These are phyloP conservation scores for Pseudomyrmex pallidus DNA, from an alignment of 1,140 invertebrate species.

Conservation along the genomic window DNA sequence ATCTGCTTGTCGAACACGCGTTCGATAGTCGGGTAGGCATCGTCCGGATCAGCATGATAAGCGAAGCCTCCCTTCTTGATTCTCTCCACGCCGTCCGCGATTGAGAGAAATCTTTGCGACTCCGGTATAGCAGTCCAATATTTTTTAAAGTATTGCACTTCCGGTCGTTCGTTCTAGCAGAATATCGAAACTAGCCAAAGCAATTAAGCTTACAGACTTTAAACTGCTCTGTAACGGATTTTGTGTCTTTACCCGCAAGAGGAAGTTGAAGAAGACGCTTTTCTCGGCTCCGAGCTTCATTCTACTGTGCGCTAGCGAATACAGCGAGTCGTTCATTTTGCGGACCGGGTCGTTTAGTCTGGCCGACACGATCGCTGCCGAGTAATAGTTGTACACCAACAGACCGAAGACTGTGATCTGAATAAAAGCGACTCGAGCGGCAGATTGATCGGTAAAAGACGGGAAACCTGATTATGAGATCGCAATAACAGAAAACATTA, in stretches of 20 bases:
- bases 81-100: slow-evolving; percentile 47
- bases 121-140: slow-evolving; percentile 62
- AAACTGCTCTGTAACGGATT: not conserved
- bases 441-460: slow-evolving; percentile 16
- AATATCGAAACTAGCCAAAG: not conserved
- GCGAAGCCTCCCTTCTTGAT: slow-evolving; percentile 58
- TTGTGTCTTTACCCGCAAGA: slow-evolving; percentile 55
- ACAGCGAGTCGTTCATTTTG: slow-evolving; percentile 70
- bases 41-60: slow-evolving; percentile 60
- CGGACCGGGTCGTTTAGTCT: slow-evolving; percentile 60
- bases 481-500: not conserved
- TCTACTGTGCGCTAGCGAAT: slow-evolving; percentile 42
- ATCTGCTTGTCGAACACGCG: slow-evolving; percentile 54
- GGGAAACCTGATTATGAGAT: slow-evolving; percentile 51
- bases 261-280: slow-evolving; percentile 40
- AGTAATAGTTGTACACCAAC: slow-evolving; percentile 66
- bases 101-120: slow-evolving; percentile 11
- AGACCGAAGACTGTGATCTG: slow-evolving; percentile 64
- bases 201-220: not conserved
- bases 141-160: slow-evolving; percentile 59
- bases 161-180: slow-evolving; percentile 32
- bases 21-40: slow-evolving; percentile 62
- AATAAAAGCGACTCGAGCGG: slow-evolving; percentile 61
- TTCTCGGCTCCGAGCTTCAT: slow-evolving; percentile 47
- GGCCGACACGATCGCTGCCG: slow-evolving; percentile 65